Base-by-base conservation (phyloP, 1,140 invertebrate genomes). In the Coptotermes formosanus region DNA sequence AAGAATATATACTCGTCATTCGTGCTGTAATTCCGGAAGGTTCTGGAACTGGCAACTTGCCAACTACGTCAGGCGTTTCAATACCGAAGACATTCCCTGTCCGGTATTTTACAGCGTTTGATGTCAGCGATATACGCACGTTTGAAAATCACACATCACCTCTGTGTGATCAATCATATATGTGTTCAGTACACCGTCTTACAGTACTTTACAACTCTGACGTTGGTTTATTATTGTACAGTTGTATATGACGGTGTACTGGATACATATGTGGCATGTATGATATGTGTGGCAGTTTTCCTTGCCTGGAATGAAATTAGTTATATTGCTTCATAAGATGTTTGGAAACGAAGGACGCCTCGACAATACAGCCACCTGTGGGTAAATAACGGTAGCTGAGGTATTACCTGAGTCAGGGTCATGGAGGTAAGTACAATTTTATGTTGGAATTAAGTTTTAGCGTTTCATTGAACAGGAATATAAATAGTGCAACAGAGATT, bases 371-470 rank as follows among this genome's bases (percentile, higher is more conserved):
- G 44, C 85, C 32, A 52, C 82, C 81, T 85, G 12, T 82, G 19
- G 69, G 23, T 85, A 48, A 59, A 44, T 3, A 59, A 19, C 55
- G 44, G 14, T 44, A n/a, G 23, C 16, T n/a, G 30, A 1, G 43
- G 32, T 69, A n/a, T 85, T 85, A 81, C 38, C 69, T 75, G 32
- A 52, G 44, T 85, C 69, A 81, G 85, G 48, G 64, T 75, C 23
- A 86, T 87, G 83, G 85, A 87, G 69, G 85, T 87, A 52, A 81
- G 85, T 87, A 84, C 19, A 86, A 85, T 85, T 87, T 82, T n/a
- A 86, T 86, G 86, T 44, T 83, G 25, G 0, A 16, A 1, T 16
- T 4, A 55, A 55, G 19, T 21, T 19, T 4, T 2, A 19, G 14
- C 3, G 19, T 16, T 55, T 55, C 19, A 12, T 55, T 55, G 1